Evolutionary conservation across 2,113 vertebrate species (phyloP).

Genomic region (Diglossa brunneiventris): DNA sequence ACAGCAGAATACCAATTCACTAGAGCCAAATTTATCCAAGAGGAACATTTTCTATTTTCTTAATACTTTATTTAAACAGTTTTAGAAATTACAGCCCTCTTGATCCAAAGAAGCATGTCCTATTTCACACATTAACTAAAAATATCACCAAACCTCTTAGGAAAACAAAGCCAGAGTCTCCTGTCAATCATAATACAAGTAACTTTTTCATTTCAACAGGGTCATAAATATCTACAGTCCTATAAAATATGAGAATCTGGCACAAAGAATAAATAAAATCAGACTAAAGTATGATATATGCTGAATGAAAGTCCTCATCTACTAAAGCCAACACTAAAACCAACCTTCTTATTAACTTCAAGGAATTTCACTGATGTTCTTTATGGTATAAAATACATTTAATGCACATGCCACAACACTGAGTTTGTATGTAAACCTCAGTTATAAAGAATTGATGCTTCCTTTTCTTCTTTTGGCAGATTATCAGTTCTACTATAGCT

Average conservation of each 20-base stretch:
- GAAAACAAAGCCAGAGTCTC: neutral
- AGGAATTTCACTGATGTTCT: neutral
- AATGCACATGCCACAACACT: rapidly evolving
- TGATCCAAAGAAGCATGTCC: neutral
- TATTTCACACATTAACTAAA: constrained; percentile 15
- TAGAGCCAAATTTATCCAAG: neutral
- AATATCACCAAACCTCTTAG: neutral
- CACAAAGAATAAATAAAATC: neutral
- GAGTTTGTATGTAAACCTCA: neutral
- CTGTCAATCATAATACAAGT: neutral
- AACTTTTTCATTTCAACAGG: neutral
- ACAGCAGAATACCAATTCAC: constrained; percentile 11
- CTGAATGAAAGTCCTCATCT: neutral
- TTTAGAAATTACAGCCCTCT: neutral
- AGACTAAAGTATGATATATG: neutral
- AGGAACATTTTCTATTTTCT: neutral
- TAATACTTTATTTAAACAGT: constrained; percentile 10
- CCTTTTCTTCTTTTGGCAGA: neutral
- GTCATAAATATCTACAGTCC: neutral
- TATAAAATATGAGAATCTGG: neutral
- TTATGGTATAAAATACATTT: neutral
- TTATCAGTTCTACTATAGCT: neutral
- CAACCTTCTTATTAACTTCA: neutral
- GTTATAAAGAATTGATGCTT: neutral
- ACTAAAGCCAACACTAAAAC: neutral